Base-by-base conservation (phyloP, 30 jellyfish, hydroid and myxozoan genomes). In the Mastigias papua region DNA sequence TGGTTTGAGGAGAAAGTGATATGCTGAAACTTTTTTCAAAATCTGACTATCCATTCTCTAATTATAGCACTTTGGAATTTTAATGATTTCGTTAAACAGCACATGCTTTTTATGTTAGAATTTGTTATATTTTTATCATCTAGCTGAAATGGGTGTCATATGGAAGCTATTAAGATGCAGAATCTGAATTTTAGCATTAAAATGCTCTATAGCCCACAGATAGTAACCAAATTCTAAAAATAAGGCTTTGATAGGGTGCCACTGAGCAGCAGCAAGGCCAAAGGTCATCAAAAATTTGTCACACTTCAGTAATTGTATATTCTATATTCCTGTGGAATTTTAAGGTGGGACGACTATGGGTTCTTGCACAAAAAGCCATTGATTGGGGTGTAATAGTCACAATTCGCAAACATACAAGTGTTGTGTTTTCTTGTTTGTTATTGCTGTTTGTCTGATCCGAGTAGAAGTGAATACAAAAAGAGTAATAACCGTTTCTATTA, bases 401-500 rank as follows among this genome's bases (percentile, higher is more conserved):
- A 6, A 37, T 37, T 37, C 54, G 11, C 11, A 11, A 37, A 37
- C 54, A 37, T 37, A 11, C 54, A 37, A 37, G n/a, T n/a, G n/a
- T n/a, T n/a, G n/a, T 37, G 54, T 6, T 3, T 3, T 11, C 6
- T 3, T 11, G 11, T 11, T 3, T 3, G 54, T 11, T 37, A 37
- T 37, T 37, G 54, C 10, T 37, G 54, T 3, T 37, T 37, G 6
- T 37, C 54, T 37, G 11, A 6, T 37, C 54, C 6, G 6, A 6
- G 10, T 37, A 37, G 30, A 54, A 0, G 32, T 37, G 20, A 30
- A 8, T 48, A 72, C 76, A 83, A 81, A 22, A n/a, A 10, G 28
- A 1, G 42, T 71, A 46, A 50, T n/a, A 22, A 80, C 71, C 26
- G 28, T 76, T 0, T 85, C 65, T 28, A 86, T 33, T 11, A 48